Conservation (phyloP, 1,140 invertebrate species). For the Probaryconus sp. region DNA sequence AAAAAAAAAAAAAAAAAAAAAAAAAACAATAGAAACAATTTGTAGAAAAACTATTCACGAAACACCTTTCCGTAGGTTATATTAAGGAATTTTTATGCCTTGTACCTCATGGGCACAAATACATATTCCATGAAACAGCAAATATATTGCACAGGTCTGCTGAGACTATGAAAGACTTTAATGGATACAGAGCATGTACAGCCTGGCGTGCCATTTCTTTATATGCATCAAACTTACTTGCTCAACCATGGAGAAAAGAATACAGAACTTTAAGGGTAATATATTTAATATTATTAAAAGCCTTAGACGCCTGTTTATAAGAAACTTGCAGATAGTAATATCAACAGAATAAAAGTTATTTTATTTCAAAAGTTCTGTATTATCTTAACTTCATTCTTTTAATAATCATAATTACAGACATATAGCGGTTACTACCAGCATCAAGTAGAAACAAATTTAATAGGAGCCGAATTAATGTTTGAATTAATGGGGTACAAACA, state of each 20-base stretch:
- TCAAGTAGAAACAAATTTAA: conserved; percentile 87
- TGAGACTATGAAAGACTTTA: conserved; percentile 84
- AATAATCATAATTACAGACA: conserved; percentile 83
- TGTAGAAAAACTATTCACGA: too few species aligned
- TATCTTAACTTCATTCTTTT: too few species aligned
- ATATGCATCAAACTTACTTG: conserved; percentile 90
- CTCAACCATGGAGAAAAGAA: conserved; percentile 93
- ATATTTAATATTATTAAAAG: conserved; percentile 6
- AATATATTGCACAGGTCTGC: conserved; percentile 86
- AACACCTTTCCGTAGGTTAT: conserved; percentile 80
- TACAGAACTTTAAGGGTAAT: conserved; percentile 86
- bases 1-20: too few species aligned
- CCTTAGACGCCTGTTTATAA: too few species aligned
- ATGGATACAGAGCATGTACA: conserved; percentile 86
- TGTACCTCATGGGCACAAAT: conserved; percentile 89
- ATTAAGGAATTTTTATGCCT: conserved; percentile 87
- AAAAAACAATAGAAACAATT: too few species aligned
- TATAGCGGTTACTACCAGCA: conserved; percentile 93
- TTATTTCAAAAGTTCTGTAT: conserved; percentile 5
- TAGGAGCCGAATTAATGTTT: conserved; percentile 86
- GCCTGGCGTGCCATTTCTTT: conserved; percentile 91
- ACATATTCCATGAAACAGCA: conserved; percentile 84
- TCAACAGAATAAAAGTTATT: not conserved
- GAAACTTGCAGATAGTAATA: too few species aligned
- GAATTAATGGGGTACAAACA: conserved; percentile 89